phyloP scores from a whole-genome alignment of 2,888 invertebrate genomes.

The Panzeria rudis region DNA sequence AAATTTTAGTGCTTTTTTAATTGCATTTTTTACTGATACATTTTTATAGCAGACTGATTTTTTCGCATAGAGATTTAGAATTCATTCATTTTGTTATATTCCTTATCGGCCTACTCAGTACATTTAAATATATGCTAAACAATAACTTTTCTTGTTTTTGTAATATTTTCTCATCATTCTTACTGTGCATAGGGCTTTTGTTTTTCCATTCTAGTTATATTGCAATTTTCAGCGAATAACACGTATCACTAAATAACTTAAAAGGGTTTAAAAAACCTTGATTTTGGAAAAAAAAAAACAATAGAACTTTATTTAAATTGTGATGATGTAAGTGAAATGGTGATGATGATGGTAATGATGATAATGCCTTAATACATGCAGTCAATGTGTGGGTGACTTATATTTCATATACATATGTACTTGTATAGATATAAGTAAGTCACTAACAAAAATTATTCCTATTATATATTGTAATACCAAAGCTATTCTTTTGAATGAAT shows the following conservation, averaged over 20 bases:
- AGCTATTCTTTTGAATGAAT: neutral
- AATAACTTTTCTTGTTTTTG: neutral
- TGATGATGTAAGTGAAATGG: constrained; percentile 21
- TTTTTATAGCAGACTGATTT: neutral
- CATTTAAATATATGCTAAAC: neutral
- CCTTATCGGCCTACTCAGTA: neutral
- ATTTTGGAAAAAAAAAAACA: constrained; percentile 14
- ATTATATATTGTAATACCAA: neutral
- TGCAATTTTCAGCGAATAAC: constrained; percentile 14
- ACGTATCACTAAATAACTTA: constrained; percentile 10
- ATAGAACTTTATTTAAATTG: constrained; percentile 39
- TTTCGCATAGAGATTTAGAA: no score
- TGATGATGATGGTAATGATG: constrained; percentile 6
- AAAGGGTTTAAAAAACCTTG: constrained; percentile 30
- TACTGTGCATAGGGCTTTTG: constrained; percentile 1
- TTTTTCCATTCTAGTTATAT: constrained; percentile 5
- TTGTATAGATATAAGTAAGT: neutral
- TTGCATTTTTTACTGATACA: neutral
- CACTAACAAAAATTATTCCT: constrained; percentile 8
- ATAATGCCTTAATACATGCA: constrained; percentile 12
- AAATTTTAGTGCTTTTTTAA: neutral
- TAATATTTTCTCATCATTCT: neutral
- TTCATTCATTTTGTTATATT: neutral
- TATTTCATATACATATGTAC: neutral
- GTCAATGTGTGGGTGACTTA: neutral